A percentile compares a stretch with the other conserved stretches of the same genome.
Evolutionary conservation across 2,797 vertebrate species (phyloP).

Genomic region (Sphaeramia orbicularis): DNA sequence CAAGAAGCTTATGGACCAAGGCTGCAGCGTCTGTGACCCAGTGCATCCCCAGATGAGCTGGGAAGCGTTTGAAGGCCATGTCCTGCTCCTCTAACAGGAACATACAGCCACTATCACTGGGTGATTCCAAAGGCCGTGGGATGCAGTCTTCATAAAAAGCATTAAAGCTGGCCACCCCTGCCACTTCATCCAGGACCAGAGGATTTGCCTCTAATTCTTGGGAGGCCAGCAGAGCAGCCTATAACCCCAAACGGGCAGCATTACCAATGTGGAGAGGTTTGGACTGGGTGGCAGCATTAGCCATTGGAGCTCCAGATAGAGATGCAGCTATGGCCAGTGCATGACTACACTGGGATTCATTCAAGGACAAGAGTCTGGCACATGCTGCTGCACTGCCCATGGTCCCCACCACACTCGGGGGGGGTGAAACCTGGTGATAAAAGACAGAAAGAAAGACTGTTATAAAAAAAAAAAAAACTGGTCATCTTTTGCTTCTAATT

Average conservation of each 20-base stretch:
- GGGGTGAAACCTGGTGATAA: slow-evolving; percentile 89
- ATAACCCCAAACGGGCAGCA: slow-evolving; percentile 88
- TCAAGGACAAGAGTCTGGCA: slow-evolving; percentile 87
- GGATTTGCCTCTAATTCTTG: slow-evolving; percentile 88
- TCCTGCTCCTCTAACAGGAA: slow-evolving; percentile 92
- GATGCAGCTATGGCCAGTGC: slow-evolving; percentile 90
- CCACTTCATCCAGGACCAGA: slow-evolving; percentile 85
- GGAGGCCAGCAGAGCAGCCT: slow-evolving; percentile 90
- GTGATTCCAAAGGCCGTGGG: slow-evolving; percentile 75
- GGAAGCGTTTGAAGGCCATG: slow-evolving; percentile 91
- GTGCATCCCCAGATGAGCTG: slow-evolving; percentile 92
- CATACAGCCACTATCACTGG: slow-evolving; percentile 61
- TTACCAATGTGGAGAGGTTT: slow-evolving; percentile 92
- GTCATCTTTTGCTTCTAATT: slow-evolving; percentile 28
- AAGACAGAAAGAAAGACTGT: slow-evolving; percentile 4
- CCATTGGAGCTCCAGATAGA: slow-evolving; percentile 92
- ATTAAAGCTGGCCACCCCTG: slow-evolving; percentile 88
- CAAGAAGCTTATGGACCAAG: no score
- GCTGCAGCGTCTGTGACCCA: no score
- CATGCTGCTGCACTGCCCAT: slow-evolving; percentile 91
- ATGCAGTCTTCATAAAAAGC: slow-evolving; percentile 90
- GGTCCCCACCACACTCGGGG: slow-evolving; percentile 91
- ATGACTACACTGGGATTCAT: slow-evolving; percentile 80
- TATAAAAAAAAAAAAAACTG: background rate
- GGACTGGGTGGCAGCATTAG: slow-evolving; percentile 91